Evolutionary conservation across 1,140 invertebrate species (phyloP).

Genomic region (Lepidurus packardi): DNA sequence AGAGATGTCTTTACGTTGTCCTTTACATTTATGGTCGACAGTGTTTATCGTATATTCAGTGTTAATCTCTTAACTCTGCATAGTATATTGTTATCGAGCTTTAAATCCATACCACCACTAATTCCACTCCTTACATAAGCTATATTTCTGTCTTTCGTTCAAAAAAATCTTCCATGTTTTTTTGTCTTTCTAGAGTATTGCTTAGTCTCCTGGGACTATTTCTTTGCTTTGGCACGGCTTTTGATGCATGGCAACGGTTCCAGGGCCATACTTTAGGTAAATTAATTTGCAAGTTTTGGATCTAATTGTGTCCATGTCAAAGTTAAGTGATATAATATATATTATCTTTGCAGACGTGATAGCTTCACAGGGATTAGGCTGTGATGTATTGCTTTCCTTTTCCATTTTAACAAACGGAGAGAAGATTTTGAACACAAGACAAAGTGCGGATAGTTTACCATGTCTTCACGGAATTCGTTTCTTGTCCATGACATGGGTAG

Average conservation of each 20-base stretch:
- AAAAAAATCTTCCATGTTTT: too few species aligned
- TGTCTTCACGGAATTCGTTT: constrained; percentile 74
- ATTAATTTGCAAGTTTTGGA: background rate
- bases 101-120: too few species aligned
- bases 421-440: constrained; percentile 42
- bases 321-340: background rate
- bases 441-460: constrained; percentile 66
- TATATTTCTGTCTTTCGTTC: too few species aligned
- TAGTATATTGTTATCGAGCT: too few species aligned
- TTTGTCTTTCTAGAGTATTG: background rate
- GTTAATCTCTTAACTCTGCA: too few species aligned
- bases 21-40: too few species aligned
- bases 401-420: constrained; percentile 45
- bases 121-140: too few species aligned
- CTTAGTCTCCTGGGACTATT: background rate
- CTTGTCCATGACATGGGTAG: constrained; percentile 87
- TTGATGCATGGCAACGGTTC: background rate
- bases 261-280: background rate
- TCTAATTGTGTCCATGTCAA: background rate
- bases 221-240: background rate
- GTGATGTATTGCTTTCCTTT: constrained; percentile 41
- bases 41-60: too few species aligned
- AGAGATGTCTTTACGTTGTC: too few species aligned
- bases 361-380: background rate
- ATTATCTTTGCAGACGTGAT: background rate